Evolutionary conservation across 2,113 vertebrate species (phyloP).

Genomic region (Peucedramus taeniatus): DNA sequence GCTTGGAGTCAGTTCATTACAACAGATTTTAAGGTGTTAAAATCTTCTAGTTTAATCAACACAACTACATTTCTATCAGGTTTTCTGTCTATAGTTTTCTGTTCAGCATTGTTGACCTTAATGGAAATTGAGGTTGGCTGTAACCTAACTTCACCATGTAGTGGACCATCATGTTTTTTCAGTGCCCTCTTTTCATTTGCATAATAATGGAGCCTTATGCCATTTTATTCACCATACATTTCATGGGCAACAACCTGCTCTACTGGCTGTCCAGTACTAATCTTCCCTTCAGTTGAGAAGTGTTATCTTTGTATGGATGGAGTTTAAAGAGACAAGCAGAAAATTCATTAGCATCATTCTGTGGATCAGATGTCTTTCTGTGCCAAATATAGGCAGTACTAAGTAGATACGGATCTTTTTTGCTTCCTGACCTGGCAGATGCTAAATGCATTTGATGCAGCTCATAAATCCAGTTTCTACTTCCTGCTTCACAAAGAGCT

Average conservation of each 20-base stretch:
- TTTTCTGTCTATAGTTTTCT: not conserved
- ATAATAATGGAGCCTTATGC: not conserved
- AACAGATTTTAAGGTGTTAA: not conserved
- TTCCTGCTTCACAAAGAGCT: conserved; percentile 18
- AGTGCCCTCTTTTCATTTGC: not conserved
- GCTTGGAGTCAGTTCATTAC: not conserved
- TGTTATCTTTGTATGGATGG: not conserved
- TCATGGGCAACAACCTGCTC: not conserved
- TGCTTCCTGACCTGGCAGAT: conserved; percentile 18
- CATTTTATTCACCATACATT: not conserved
- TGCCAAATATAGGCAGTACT: conserved; percentile 25
- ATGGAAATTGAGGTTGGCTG: not conserved
- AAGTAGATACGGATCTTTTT: conserved; percentile 7
- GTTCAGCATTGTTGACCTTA: not conserved
- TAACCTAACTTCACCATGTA: not conserved
- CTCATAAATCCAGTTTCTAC: conserved; percentile 44
- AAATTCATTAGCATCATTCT: conserved; percentile 3
- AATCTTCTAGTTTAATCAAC: not conserved
- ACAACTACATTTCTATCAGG: not conserved
- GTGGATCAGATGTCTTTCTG: conserved; percentile 15
- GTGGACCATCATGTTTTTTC: not conserved
- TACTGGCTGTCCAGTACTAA: not conserved
- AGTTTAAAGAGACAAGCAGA: not conserved
- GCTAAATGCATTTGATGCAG: conserved; percentile 39
- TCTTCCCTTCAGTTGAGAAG: not conserved